Conservation (phyloP, 1,140 invertebrate species). For the Ephestia elutella region DNA sequence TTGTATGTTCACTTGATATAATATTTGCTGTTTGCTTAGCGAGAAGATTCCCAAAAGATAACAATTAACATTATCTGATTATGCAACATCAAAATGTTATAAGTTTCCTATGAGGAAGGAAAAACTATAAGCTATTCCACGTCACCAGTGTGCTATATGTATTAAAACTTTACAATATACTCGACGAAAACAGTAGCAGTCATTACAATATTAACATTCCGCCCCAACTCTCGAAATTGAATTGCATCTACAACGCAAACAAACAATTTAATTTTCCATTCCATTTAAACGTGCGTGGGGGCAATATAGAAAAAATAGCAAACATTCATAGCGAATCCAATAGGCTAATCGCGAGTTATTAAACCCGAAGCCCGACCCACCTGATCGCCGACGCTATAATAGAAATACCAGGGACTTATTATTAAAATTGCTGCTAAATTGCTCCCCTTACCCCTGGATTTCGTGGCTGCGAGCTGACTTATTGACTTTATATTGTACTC, state of each 20-base stretch:
- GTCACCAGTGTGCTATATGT: no score
- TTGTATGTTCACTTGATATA: no score
- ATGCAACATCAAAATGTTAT: no score
- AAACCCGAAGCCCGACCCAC: conserved; percentile 64
- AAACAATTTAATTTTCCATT: conserved; percentile 64
- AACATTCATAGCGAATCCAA: conserved; percentile 73
- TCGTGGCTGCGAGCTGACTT: conserved; percentile 58
- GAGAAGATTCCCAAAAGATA: no score
- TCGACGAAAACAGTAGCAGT: background rate
- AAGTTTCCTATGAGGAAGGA: no score
- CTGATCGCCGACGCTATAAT: conserved; percentile 71
- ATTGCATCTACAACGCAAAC: conserved; percentile 8
- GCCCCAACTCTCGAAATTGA: conserved; percentile 1
- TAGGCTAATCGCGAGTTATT: conserved; percentile 73
- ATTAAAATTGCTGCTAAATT: conserved; percentile 76
- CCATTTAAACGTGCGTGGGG: conserved; percentile 55
- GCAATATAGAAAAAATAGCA: conserved; percentile 72
- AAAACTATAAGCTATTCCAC: no score
- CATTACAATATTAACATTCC: conserved; percentile 4
- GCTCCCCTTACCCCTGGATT: conserved; percentile 66
- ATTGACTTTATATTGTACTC: conserved; percentile 45
- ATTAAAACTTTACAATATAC: no score
- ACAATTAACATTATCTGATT: no score
- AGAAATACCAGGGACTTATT: conserved; percentile 74
- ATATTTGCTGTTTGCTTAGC: no score